Evolutionary conservation across 2,888 invertebrate genomes (phyloP).

Genomic region (Emmelina monodactyla): DNA sequence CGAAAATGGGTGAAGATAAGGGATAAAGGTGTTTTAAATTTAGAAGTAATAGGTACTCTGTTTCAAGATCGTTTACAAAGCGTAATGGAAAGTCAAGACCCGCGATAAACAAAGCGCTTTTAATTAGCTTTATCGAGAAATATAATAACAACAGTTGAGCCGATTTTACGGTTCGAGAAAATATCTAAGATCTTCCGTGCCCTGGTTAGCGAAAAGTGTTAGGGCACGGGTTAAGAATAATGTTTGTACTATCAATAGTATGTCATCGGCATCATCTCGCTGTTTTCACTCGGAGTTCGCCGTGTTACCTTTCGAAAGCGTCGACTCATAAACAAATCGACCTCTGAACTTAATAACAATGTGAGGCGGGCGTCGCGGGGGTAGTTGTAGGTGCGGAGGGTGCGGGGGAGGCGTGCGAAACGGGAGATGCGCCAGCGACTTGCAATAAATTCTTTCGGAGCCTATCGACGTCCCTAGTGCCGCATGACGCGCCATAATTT

Average conservation of each 20-base stretch:
- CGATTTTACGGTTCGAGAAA: background rate
- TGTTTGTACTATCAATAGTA: slow-evolving; percentile 61
- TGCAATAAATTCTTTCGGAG: slow-evolving; percentile 54
- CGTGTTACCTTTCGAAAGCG: slow-evolving; percentile 62
- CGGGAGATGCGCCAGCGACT: slow-evolving; percentile 54
- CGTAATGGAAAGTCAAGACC: background rate
- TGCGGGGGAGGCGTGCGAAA: slow-evolving; percentile 62
- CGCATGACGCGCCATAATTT: slow-evolving; percentile 45
- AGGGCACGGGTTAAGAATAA: slow-evolving; percentile 42
- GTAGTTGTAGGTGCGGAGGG: too few relatives aligned
- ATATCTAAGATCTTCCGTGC: background rate
- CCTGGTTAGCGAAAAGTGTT: slow-evolving; percentile 29
- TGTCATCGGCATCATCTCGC: slow-evolving; percentile 53
- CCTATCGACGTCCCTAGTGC: slow-evolving; percentile 37
- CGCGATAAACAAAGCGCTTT: background rate
- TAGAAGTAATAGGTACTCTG: slow-evolving; percentile 1
- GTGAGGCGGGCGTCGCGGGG: slow-evolving; percentile 58
- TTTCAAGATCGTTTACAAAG: background rate
- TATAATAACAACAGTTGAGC: background rate
- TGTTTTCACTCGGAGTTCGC: slow-evolving; percentile 53
- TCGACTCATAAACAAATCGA: slow-evolving; percentile 61
- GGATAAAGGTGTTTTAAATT: background rate
- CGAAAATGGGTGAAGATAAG: background rate
- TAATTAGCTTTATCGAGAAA: background rate
- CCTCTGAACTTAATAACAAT: slow-evolving; percentile 64